Conservation (phyloP, 2,888 invertebrate species). For the Crepidodera aurea region DNA sequence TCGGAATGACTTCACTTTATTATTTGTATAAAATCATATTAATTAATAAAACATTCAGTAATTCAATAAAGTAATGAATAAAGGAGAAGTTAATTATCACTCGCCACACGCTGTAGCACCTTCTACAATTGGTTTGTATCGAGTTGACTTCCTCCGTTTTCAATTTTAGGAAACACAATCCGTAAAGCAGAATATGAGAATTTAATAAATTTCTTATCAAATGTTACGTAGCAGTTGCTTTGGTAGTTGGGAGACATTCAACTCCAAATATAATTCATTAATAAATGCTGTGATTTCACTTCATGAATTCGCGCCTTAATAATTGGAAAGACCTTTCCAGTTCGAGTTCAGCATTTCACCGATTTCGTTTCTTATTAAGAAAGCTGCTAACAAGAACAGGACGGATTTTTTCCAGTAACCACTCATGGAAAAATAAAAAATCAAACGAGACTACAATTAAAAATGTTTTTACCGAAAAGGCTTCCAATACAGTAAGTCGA, state of each 20-base stretch:
- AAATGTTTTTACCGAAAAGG: too few species aligned
- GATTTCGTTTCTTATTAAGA: constrained; percentile 2
- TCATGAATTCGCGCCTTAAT: constrained; percentile 25
- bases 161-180: neutral
- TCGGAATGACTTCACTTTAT: too few species aligned
- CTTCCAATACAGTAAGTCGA: too few species aligned
- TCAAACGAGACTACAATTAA: too few species aligned
- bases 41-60: too few species aligned
- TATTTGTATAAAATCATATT: neutral
- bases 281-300: constrained; percentile 29
- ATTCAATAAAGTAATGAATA: neutral
- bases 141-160: constrained; percentile 3
- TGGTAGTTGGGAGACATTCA: constrained; percentile 25
- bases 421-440: too few species aligned
- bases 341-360: constrained; percentile 23
- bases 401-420: too few species aligned
- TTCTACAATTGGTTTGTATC: constrained; percentile 1
- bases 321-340: constrained; percentile 24
- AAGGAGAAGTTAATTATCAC: neutral
- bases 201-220: constrained; percentile 28
- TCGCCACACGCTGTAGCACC: neutral
- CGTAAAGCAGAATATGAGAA: neutral
- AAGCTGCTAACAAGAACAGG: too few species aligned
- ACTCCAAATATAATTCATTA: constrained; percentile 29
- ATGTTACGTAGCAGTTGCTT: constrained; percentile 25